Conservation (phyloP, 2,888 invertebrate species). For the Coleophora deauratella region DNA sequence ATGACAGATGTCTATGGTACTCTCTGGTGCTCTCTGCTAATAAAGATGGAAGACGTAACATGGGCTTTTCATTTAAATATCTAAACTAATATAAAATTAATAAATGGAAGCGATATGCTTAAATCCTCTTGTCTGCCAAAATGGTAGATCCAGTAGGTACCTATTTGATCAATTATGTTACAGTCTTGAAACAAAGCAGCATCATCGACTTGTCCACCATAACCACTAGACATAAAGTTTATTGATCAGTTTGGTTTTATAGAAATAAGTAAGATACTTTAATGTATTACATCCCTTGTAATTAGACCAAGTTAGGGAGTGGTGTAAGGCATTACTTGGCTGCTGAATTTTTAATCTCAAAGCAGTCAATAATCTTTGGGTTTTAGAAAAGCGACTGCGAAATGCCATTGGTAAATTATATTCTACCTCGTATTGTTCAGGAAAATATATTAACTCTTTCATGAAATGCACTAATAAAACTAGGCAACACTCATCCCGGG, state of each 20-base stretch:
- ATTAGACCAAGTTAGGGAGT: conserved; percentile 22
- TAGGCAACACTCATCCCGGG: too few relatives aligned
- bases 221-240: conserved; percentile 28
- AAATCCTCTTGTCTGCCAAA: conserved; percentile 2
- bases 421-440: not conserved
- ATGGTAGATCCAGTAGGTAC: too few relatives aligned
- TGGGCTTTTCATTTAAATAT: too few relatives aligned
- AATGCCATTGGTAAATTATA: not conserved
- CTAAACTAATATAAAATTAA: too few relatives aligned
- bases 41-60: too few relatives aligned
- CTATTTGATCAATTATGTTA: too few relatives aligned
- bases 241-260: conserved; percentile 24
- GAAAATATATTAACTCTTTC: not conserved
- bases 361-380: conserved; percentile 21
- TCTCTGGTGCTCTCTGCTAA: too few relatives aligned
- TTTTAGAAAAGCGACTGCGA: not conserved
- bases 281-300: conserved; percentile 23
- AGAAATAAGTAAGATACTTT: conserved; percentile 24
- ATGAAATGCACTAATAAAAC: not conserved
- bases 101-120: not conserved
- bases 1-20: too few relatives aligned
- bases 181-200: too few relatives aligned
- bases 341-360: conserved; percentile 23
- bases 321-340: conserved; percentile 19
- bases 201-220: too few relatives aligned